Evolutionary conservation across 2,113 vertebrate species (phyloP).

Genomic region (zebrafish (Danio rerio)): DNA sequence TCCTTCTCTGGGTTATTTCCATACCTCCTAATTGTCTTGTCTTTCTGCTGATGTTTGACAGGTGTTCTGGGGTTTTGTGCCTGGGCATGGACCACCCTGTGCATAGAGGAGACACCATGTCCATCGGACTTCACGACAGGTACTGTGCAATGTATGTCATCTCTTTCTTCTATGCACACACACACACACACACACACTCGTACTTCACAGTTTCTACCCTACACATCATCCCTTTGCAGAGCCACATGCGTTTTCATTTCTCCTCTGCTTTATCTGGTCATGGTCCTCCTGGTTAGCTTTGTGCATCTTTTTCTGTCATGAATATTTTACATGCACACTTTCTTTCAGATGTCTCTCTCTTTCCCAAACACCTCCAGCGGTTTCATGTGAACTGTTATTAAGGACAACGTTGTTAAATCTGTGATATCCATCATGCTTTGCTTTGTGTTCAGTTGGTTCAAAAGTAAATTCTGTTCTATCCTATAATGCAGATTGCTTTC

Average conservation of each 20-base stretch:
- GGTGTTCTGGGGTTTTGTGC: constrained; percentile 70
- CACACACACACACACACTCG: not conserved
- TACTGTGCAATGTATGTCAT: constrained; percentile 69
- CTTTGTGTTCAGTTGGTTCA: not conserved
- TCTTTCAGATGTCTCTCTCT: no score
- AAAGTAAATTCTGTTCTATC: not conserved
- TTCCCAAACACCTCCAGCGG: not conserved
- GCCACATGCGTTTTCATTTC: not conserved
- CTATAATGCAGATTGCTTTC: not conserved
- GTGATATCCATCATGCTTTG: not conserved
- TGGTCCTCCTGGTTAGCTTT: not conserved
- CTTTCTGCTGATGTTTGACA: constrained; percentile 60
- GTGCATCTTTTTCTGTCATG: not conserved
- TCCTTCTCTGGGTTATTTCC: not conserved
- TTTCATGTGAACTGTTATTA: not conserved
- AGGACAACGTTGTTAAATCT: not conserved
- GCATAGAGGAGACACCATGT: constrained; percentile 84
- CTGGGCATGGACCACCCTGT: constrained; percentile 85
- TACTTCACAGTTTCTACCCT: not conserved
- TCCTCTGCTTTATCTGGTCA: not conserved
- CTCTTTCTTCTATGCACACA: constrained; percentile 29
- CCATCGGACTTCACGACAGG: constrained; percentile 83
- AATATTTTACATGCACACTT: not conserved
- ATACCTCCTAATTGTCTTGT: not conserved
- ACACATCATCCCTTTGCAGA: not conserved